phyloP scores from a whole-genome alignment of 2,888 invertebrate genomes.

The Agonopterix subpropinquella region DNA sequence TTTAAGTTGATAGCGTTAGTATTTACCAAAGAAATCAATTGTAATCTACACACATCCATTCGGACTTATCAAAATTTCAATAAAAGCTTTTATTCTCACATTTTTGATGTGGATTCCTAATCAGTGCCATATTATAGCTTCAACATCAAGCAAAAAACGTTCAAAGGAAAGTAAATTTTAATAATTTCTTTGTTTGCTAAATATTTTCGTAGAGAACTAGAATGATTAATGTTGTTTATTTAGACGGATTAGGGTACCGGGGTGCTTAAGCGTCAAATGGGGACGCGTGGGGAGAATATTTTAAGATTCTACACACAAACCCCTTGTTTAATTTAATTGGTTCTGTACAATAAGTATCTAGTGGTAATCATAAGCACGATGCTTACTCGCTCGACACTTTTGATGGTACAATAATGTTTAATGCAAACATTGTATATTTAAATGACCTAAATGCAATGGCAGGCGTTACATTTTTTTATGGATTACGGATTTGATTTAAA shows the following conservation, averaged over 20 bases:
- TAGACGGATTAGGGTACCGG: background rate
- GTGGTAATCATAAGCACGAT: conserved; percentile 20
- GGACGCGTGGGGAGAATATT: conserved; percentile 40
- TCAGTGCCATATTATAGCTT: conserved; percentile 7
- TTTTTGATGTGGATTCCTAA: conserved; percentile 7
- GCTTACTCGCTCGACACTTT: background rate
- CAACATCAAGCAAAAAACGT: background rate
- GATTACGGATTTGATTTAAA: too few relatives aligned
- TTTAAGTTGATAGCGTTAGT: too few relatives aligned
- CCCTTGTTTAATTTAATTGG: conserved; percentile 32
- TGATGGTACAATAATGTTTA: background rate
- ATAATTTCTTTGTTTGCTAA: background rate
- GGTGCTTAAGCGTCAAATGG: background rate
- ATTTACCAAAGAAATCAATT: too few relatives aligned
- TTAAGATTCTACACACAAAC: conserved; percentile 17
- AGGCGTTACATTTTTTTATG: too few relatives aligned
- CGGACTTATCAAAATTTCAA: too few relatives aligned
- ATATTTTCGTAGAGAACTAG: background rate
- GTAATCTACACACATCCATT: too few relatives aligned
- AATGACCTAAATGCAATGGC: too few relatives aligned
- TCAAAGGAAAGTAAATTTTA: background rate
- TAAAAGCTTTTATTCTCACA: too few relatives aligned
- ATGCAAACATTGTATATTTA: too few relatives aligned
- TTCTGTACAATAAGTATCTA: conserved; percentile 26
- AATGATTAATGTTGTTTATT: background rate